These are phyloP conservation scores for Leptonema lineaticorne DNA, from an alignment of 1,140 invertebrate genomes.

Conservation along the genomic window DNA sequence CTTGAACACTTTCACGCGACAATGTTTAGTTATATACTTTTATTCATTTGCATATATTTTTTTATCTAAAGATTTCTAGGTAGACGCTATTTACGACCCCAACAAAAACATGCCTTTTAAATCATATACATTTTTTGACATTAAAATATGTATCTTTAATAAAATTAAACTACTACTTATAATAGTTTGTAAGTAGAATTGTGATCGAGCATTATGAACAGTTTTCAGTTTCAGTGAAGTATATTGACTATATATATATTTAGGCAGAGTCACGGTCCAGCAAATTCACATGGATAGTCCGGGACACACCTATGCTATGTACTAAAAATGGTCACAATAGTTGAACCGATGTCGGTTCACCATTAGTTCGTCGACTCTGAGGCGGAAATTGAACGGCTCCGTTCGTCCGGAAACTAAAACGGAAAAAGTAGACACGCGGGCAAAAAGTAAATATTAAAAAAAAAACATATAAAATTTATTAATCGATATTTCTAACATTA, in stretches of 20 bases:
- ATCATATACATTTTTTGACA: not conserved
- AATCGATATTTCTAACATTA: too few species aligned
- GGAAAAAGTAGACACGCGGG: too few species aligned
- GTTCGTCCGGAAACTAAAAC: not conserved
- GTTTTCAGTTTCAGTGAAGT: not conserved
- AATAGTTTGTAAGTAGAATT: not conserved
- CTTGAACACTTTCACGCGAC: too few species aligned
- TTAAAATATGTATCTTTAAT: not conserved
- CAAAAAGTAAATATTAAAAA: too few species aligned
- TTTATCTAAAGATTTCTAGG: too few species aligned
- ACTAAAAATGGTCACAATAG: not conserved
- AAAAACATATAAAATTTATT: too few species aligned
- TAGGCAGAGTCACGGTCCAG: not conserved
- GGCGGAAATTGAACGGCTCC: not conserved
- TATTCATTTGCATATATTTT: too few species aligned
- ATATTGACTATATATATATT: too few species aligned
- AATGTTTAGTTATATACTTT: too few species aligned
- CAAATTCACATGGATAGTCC: not conserved
- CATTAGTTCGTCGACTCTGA: not conserved
- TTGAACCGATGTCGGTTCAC: not conserved
- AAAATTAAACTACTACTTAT: not conserved
- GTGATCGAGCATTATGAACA: not conserved
- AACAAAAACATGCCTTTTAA: too few species aligned
- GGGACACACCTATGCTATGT: not conserved
- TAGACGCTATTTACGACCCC: too few species aligned